Conservation (phyloP, 2,113 vertebrate species). For the Indicator indicator region DNA sequence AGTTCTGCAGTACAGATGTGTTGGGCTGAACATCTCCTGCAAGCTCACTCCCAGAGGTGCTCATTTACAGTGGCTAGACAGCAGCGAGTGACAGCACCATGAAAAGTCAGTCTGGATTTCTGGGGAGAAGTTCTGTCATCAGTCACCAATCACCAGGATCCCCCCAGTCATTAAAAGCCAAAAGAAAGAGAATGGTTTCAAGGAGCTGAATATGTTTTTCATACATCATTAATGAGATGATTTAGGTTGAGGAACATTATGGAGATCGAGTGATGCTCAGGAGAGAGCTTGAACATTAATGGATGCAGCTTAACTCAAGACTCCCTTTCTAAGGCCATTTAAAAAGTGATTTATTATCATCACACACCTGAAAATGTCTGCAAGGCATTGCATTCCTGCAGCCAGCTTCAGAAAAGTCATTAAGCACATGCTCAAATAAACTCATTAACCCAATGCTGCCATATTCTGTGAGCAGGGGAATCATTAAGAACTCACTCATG, state of each 20-base stretch:
- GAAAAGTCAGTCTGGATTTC: conserved; percentile 31
- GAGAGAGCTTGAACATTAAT: neutral
- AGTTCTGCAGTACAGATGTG: conserved; percentile 17
- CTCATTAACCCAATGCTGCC: neutral
- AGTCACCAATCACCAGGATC: neutral
- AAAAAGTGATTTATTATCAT: conserved; percentile 49
- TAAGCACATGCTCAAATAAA: neutral
- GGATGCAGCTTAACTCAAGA: neutral
- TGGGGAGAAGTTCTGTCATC: conserved; percentile 47
- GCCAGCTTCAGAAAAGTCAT: neutral
- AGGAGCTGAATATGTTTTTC: conserved; percentile 23
- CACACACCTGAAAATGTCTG: conserved; percentile 14
- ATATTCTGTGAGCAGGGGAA: neutral
- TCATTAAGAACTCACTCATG: neutral
- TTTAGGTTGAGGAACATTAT: conserved; percentile 9
- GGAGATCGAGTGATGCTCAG: conserved; percentile 30
- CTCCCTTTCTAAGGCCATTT: neutral
- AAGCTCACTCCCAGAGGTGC: neutral
- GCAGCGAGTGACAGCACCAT: neutral
- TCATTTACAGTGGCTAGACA: neutral
- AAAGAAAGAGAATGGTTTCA: neutral
- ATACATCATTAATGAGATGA: neutral
- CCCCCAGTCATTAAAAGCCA: neutral
- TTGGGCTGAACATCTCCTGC: neutral
- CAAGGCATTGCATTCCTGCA: neutral